Evolutionary conservation across 92 coral and sea anemone genomes (phyloP).

Genomic region (Scolanthus callimorphus): DNA sequence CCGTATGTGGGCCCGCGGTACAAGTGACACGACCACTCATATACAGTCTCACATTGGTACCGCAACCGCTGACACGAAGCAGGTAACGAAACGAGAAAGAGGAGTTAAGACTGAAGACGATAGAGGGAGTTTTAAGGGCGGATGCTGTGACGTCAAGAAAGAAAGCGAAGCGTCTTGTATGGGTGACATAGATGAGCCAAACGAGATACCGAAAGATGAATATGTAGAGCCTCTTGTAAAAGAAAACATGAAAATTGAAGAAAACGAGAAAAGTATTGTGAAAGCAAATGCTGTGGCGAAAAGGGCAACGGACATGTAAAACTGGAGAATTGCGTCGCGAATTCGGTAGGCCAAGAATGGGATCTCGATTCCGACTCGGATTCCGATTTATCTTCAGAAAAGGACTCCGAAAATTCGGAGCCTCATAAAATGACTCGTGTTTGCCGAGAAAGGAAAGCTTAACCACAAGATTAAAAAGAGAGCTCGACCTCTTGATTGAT

Average conservation of each 20-base stretch:
- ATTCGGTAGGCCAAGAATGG: slow-evolving; percentile 19
- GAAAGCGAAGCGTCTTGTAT: background rate
- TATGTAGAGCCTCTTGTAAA: background rate
- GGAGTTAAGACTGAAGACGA: background rate
- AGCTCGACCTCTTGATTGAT: slow-evolving; percentile 83
- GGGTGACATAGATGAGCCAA: background rate
- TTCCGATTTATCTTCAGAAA: background rate
- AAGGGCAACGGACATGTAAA: slow-evolving; percentile 1
- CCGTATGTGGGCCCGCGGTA: slow-evolving; percentile 73
- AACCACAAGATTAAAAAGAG: slow-evolving; percentile 73
- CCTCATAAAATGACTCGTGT: slow-evolving; percentile 24
- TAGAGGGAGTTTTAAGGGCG: background rate
- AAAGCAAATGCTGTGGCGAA: slow-evolving; percentile 6
- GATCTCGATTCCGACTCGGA: slow-evolving; percentile 37
- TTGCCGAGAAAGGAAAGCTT: slow-evolving; percentile 43
- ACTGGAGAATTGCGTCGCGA: slow-evolving; percentile 17
- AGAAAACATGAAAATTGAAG: slow-evolving; percentile 36
- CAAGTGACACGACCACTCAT: slow-evolving; percentile 75
- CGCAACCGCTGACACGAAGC: slow-evolving; percentile 84
- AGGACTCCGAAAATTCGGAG: slow-evolving; percentile 2
- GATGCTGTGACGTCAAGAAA: slow-evolving; percentile 10
- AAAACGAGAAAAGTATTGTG: background rate
- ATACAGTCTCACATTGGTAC: slow-evolving; percentile 90
- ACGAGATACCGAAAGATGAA: background rate
- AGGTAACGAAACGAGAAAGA: background rate